Conservation (phyloP, 2,113 vertebrate species). For the Ellobius talpinus region DNA sequence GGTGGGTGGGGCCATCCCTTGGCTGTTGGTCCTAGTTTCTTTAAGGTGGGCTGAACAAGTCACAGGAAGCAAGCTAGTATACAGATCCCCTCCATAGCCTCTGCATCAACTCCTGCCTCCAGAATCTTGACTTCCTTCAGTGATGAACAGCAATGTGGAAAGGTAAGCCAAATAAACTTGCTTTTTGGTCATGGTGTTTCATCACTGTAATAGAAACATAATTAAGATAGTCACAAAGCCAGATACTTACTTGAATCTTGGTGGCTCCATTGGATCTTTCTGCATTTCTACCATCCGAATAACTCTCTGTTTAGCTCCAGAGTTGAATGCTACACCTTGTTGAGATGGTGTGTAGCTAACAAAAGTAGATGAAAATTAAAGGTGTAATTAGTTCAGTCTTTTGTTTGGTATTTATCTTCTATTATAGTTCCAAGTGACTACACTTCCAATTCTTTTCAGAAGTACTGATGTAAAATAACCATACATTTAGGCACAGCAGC, state of each 20-base stretch:
- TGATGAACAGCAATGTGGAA: not conserved
- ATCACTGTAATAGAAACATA: not conserved
- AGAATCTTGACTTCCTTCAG: not conserved
- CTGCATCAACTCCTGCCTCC: not conserved
- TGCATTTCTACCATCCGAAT: conserved; percentile 99
- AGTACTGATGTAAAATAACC: conserved; percentile 21
- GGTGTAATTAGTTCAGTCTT: conserved; percentile 16
- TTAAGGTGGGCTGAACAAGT: not conserved
- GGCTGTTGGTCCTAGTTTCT: not conserved
- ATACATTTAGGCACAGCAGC: conserved; percentile 43
- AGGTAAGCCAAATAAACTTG: not conserved
- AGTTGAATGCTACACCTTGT: conserved; percentile 99
- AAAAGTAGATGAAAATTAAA: conserved; percentile 61
- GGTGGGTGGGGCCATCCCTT: not conserved
- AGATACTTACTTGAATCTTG: conserved; percentile 94
- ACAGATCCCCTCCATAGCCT: not conserved
- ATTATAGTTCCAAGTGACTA: not conserved
- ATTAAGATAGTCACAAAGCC: not conserved
- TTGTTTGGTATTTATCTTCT: conserved; percentile 32
- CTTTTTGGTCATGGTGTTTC: not conserved
- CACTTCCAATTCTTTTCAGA: conserved; percentile 39
- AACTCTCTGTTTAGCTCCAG: conserved; percentile 98
- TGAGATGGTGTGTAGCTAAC: conserved; percentile 98
- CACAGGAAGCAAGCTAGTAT: not conserved
- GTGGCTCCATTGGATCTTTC: conserved; percentile 99